Evolutionary conservation across 2,888 invertebrate genomes (phyloP), one percentile per base, ranked within the genome.

Genomic region (Minunthozetes semirufus): DNA sequence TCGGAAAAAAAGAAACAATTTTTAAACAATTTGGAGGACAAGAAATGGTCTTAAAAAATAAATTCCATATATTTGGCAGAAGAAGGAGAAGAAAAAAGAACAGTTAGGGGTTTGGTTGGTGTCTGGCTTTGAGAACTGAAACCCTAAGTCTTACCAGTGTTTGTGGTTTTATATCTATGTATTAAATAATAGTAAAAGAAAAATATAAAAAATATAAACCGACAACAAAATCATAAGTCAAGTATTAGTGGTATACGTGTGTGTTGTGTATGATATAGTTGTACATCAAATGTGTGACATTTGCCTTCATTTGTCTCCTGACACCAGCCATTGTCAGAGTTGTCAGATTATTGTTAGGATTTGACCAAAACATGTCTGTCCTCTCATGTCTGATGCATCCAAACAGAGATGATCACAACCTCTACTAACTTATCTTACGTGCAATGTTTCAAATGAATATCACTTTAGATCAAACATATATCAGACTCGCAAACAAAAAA

Each of bases 211-310:
- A 53, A 53, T 6, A 53, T 53, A 53, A 53, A 53, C 8, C 42
- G 22, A 22, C 19, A 53, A 22, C n/a, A 53, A n/a, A 19, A 53
- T 53, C 53, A 53, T 53, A 53, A 53, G 53, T 53, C 53, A 53
- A 53, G 22, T 42, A 42, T 42, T 42, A 42, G 42, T 42, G 42
- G 42, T 27, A 19, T n/a, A 63, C 38, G 38, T 33, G 63, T 61
- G n/a, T 42, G 42, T 68, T 56, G 22, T 13, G 11, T 68, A 17
- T 68, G 19, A 68, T 68, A 68, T 33, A 68, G 68, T 27, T 68
- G 68, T 68, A 68, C 68, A 68, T 68, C 68, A 68, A 68, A 68
- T 61, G 61, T 61, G 1, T 68, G 68, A 68, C 68, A 68, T 68
- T 68, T 68, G 33, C 68, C 68, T 19, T 68, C 68, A 68, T 68